Evolutionary conservation across 2,113 vertebrate species (phyloP).

Genomic region (Saccopteryx bilineata): DNA sequence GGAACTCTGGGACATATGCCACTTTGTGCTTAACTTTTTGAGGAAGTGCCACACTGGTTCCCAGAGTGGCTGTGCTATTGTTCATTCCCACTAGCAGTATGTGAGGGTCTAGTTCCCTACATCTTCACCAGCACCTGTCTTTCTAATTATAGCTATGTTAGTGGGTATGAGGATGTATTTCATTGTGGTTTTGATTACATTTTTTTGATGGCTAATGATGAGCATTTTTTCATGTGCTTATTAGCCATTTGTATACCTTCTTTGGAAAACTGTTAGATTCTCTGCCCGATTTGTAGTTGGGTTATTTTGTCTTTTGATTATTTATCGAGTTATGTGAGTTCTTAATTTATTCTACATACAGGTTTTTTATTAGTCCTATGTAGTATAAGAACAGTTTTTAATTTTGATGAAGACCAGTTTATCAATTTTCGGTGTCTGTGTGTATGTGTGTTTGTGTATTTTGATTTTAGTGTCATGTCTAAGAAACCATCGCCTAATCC

Average conservation of each 20-base stretch:
- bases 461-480: background rate
- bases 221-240: background rate
- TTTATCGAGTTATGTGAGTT: constrained; percentile 8
- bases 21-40: background rate
- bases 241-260: background rate
- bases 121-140: background rate
- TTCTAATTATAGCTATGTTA: background rate
- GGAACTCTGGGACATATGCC: background rate
- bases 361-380: background rate
- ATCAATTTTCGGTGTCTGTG: background rate
- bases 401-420: background rate
- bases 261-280: background rate
- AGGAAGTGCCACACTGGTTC: background rate
- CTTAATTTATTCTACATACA: background rate
- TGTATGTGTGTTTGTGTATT: background rate
- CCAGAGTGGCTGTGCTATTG: background rate
- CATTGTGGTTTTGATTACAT: constrained; percentile 1
- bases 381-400: background rate
- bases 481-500: background rate
- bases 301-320: constrained; percentile 31
- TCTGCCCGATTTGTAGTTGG: background rate
- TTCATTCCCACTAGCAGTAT: background rate
- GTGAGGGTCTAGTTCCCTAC: background rate
- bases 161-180: background rate
- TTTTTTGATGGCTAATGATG: background rate